A percentile compares a stretch with the other conserved stretches of the same genome.
Conservation (phyloP, 1,140 invertebrate genomes). For the Lepidurus packardi region DNA sequence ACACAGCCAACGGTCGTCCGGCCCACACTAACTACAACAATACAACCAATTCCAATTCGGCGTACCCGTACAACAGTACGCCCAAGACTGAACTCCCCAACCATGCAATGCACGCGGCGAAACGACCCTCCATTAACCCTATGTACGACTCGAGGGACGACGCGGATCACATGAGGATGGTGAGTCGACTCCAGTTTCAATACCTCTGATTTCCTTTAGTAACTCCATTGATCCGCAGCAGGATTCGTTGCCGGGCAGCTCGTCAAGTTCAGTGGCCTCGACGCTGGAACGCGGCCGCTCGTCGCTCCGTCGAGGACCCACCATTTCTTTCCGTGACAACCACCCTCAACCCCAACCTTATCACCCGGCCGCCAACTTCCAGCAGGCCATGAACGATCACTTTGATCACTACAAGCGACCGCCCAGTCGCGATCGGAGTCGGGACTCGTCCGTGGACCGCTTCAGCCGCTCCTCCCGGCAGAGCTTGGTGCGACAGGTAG, state of each 20-base stretch:
- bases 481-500: conserved; percentile 34
- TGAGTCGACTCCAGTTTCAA: neutral
- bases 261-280: conserved; percentile 43
- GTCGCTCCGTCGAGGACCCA: conserved; percentile 34
- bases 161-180: conserved; percentile 43
- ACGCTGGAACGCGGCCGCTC: conserved; percentile 36
- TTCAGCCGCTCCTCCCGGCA: conserved; percentile 46
- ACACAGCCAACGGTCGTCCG: neutral
- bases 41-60: conserved; percentile 17
- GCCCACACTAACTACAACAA: neutral
- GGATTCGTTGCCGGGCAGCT: conserved; percentile 43
- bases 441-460: conserved; percentile 78
- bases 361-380: conserved; percentile 45
- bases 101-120: neutral
- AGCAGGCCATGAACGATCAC: conserved; percentile 57
- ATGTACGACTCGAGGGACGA: conserved; percentile 40
- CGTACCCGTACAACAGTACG: conserved; percentile 15
- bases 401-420: conserved; percentile 91
- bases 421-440: conserved; percentile 76
- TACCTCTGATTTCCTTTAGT: neutral
- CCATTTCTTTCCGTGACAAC: conserved; percentile 28
- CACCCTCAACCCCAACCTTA: conserved; percentile 27
- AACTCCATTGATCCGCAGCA: neutral
- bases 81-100: conserved; percentile 13
- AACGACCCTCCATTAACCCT: conserved; percentile 36